Base-by-base conservation (phyloP, 2,888 invertebrate genomes). In the Teleiodes luculella region DNA sequence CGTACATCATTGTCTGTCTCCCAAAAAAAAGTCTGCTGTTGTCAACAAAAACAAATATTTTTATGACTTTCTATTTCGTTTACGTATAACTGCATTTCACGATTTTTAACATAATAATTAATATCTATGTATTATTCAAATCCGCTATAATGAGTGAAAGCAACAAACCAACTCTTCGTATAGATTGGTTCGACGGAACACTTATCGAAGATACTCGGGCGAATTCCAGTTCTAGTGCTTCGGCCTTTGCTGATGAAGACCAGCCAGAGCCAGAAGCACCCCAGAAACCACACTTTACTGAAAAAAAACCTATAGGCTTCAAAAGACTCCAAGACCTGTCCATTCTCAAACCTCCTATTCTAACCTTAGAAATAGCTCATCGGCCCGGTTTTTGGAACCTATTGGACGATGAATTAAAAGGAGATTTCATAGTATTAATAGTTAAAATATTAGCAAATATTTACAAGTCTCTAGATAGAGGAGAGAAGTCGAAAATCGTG, bases 151-250 rank as follows among this genome's bases (percentile, higher is more conserved):
- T 86, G 87, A 65, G 69, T 60, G 76, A 83, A 41, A 58, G 50
- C 39, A 74, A 66, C 56, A 81, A 81, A 64, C 67, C 77, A 39
- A 78, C 83, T 31, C 69, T 87, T 55, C 77, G 88, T 2, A 86
- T 89, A 65, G 89, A 89, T 60, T 89, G 89, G 89, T 89, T 89
- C 56, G 89, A 89, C 65, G 89, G 88, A 5, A 82, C 83, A 20
- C 63, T 86, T n/a, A 76, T 81, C 39, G 83, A 86, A 73, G 78
- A 83, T 58, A 64, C 64, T 18, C 62, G 72, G 35, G 65, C 67
- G 35, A 70, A 56, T 55, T 49, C 59, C 47, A 57, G 54, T 11
- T 53, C 64, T n/a, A 64, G 63, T 52, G 52, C 62, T 16, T 68
- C 76, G 5, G 64, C 68, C 35, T 80, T 80, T 50, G 72, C 64